A percentile compares a stretch with the other conserved stretches of the same genome.
Conservation (phyloP, 2,888 invertebrate species). For the Tridacna crocea region DNA sequence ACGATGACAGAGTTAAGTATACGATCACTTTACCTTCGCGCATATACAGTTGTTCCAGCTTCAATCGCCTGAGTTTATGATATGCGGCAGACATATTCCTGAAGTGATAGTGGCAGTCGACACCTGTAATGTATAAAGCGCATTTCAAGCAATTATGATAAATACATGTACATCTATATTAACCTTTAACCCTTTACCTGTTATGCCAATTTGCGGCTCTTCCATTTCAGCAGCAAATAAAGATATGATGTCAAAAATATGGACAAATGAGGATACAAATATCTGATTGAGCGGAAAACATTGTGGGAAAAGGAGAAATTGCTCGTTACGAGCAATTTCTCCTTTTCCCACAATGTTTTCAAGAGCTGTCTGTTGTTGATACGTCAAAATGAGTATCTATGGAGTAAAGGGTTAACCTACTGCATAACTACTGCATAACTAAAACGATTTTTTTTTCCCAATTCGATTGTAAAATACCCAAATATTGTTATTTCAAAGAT, state of each 20-base stretch:
- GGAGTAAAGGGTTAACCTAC: background rate
- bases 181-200: background rate
- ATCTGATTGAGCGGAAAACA: too few relatives aligned
- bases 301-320: too few relatives aligned
- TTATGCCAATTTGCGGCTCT: too few relatives aligned
- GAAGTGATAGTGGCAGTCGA: background rate
- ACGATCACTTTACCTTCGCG: background rate
- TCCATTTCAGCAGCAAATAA: too few relatives aligned
- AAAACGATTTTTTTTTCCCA: too few relatives aligned
- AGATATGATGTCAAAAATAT: too few relatives aligned
- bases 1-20: too few relatives aligned
- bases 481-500: too few relatives aligned
- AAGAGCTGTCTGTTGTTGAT: background rate
- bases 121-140: background rate
- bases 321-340: too few relatives aligned
- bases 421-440: background rate
- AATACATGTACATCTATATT: background rate
- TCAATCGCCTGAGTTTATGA: background rate
- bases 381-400: background rate
- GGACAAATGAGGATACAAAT: too few relatives aligned
- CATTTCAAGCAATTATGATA: background rate
- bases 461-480: too few relatives aligned
- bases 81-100: slow-evolving; percentile 16
- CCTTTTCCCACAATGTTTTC: background rate
- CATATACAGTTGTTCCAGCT: slow-evolving; percentile 16